A percentile compares a stretch with the other conserved stretches of the same genome.
phyloP scores from a whole-genome alignment of 1,140 invertebrate species.

The Lerema accius region DNA sequence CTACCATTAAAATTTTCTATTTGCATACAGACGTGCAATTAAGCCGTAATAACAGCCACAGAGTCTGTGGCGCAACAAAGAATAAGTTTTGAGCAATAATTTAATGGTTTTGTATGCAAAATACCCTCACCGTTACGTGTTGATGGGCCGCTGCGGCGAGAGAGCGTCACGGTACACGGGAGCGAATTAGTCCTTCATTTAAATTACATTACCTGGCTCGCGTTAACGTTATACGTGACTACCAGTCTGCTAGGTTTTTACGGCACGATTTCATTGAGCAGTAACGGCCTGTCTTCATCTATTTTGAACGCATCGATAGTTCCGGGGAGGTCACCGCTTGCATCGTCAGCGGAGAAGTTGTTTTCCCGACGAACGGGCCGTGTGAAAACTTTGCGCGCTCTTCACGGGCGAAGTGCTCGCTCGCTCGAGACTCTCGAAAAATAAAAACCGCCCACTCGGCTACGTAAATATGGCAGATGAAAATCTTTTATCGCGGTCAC shows the following conservation, averaged over 20 bases:
- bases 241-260: constrained; percentile 51
- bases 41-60: constrained; percentile 78
- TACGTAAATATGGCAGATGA: constrained; percentile 81
- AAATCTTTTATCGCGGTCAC: constrained; percentile 82
- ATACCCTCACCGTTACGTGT: constrained; percentile 77
- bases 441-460: constrained; percentile 81
- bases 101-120: constrained; percentile 82
- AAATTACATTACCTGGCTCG: constrained; percentile 72
- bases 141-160: constrained; percentile 71
- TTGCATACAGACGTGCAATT: constrained; percentile 79
- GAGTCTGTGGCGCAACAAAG: constrained; percentile 78
- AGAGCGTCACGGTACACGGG: constrained; percentile 75
- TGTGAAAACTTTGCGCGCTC: constrained; percentile 73
- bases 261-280: constrained; percentile 49
- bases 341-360: constrained; percentile 48
- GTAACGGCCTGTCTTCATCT: constrained; percentile 51
- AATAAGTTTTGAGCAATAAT: constrained; percentile 82
- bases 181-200: constrained; percentile 78
- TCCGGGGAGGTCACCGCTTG: constrained; percentile 44
- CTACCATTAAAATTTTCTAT: constrained; percentile 76
- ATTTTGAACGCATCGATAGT: constrained; percentile 57
- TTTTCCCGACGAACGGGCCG: constrained; percentile 63
- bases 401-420: constrained; percentile 54
- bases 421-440: constrained; percentile 71
- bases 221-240: constrained; percentile 62